Percentiles rank a stretch among this genome's conserved stretches.
These are phyloP conservation scores for Brenthis daphne DNA, from an alignment of 2,888 invertebrate genomes.

Conservation along the genomic window DNA sequence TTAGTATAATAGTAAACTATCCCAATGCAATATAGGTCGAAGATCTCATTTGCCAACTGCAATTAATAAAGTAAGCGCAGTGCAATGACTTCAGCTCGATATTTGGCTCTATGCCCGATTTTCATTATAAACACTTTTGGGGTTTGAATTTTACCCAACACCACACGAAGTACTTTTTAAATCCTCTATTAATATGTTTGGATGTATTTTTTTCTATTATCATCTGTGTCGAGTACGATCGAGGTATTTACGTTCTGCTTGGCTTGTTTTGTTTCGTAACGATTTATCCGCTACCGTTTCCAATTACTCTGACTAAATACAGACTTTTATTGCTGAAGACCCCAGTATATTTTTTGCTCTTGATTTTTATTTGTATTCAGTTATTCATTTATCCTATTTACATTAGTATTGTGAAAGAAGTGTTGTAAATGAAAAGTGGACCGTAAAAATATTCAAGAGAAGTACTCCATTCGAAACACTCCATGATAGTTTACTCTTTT, in stretches of 20 bases:
- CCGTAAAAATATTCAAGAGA: background rate
- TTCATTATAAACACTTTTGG: conserved; percentile 37
- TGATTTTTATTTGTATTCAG: background rate
- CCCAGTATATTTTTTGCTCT: background rate
- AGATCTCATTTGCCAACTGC: conserved; percentile 18
- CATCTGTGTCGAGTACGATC: background rate
- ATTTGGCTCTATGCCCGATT: conserved; percentile 40
- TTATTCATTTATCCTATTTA: too few species aligned
- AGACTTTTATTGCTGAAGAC: conserved; percentile 2
- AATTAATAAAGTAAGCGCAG: conserved; percentile 28
- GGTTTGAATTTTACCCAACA: conserved; percentile 18
- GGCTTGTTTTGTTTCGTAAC: conserved; percentile 12
- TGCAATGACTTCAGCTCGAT: conserved; percentile 28
- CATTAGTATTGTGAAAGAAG: too few species aligned
- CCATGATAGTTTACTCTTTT: too few species aligned
- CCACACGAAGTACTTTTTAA: background rate
- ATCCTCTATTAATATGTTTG: background rate
- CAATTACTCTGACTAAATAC: conserved; percentile 9
- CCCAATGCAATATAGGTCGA: conserved; percentile 13
- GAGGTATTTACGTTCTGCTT: conserved; percentile 11
- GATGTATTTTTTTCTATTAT: background rate
- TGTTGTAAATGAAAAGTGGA: too few species aligned
- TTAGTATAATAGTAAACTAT: background rate
- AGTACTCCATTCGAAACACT: too few species aligned
- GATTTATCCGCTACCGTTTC: conserved; percentile 15